Evolutionary conservation across 2,797 vertebrate genomes (phyloP).

Genomic region (Hemibagrus guttatus): DNA sequence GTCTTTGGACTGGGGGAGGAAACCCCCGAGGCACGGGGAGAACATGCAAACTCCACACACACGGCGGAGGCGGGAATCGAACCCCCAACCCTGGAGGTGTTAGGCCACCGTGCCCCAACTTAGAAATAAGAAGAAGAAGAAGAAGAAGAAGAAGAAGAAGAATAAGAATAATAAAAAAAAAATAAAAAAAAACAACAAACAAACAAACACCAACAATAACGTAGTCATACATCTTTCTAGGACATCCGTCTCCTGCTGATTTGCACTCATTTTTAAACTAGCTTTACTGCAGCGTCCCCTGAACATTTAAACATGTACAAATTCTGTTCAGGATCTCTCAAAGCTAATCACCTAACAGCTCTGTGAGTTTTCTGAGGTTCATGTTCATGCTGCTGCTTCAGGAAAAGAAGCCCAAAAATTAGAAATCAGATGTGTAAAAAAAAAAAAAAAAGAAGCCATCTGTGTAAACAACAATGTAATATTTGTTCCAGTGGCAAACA

Average conservation of each 20-base stretch:
- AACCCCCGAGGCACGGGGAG: too few species aligned
- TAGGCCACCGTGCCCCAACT: too few species aligned
- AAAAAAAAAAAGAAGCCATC: neutral
- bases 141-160: too few species aligned
- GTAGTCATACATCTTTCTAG: neutral
- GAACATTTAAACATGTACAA: neutral
- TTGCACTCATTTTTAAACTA: neutral
- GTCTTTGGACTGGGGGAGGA: too few species aligned
- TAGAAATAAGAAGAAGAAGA: too few species aligned
- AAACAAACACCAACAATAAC: neutral
- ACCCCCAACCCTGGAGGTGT: too few species aligned
- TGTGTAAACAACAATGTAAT: neutral
- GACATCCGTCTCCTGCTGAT: neutral
- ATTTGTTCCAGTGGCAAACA: conserved; percentile 6
- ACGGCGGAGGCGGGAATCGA: too few species aligned
- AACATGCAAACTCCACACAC: too few species aligned
- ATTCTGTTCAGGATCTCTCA: neutral
- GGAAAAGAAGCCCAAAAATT: neutral
- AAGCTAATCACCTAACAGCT: neutral
- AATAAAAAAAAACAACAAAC: too few species aligned
- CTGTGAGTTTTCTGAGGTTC: neutral
- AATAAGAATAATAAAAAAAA: neutral
- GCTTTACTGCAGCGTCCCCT: neutral
- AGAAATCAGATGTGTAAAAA: too few species aligned
- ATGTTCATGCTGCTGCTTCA: neutral